These are phyloP conservation scores for Girardia tigrina DNA, from an alignment of 2,888 invertebrate species.

Conservation along the genomic window DNA sequence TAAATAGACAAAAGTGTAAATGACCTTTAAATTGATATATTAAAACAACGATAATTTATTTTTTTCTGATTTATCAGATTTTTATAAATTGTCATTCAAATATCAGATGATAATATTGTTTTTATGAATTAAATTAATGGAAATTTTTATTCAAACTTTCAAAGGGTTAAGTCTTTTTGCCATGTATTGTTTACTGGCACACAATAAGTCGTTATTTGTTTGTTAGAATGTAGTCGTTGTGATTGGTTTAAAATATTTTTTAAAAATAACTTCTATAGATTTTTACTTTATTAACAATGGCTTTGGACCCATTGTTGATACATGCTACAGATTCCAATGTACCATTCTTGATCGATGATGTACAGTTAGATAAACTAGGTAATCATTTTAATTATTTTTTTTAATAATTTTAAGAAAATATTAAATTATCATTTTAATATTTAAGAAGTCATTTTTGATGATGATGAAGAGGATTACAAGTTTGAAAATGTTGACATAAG, in stretches of 20 bases:
- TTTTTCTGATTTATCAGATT: too few relatives aligned
- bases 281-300: background rate
- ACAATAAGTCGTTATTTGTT: too few relatives aligned
- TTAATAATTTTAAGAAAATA: background rate
- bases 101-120: too few relatives aligned
- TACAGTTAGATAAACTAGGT: background rate
- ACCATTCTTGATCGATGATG: background rate
- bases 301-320: constrained; percentile 16
- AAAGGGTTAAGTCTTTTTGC: too few relatives aligned
- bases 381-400: background rate
- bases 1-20: too few relatives aligned
- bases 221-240: too few relatives aligned
- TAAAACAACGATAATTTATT: too few relatives aligned
- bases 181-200: too few relatives aligned
- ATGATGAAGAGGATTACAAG: background rate
- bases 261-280: background rate
- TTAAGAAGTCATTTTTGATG: background rate
- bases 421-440: background rate
- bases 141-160: too few relatives aligned
- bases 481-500: background rate
- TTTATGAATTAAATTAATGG: too few relatives aligned
- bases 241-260: background rate
- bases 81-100: too few relatives aligned
- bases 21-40: too few relatives aligned
- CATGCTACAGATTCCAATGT: background rate